Percentiles rank a stretch among this genome's conserved stretches.
Evolutionary conservation across 1,140 invertebrate species (phyloP).

Genomic region (Drosophila saltans): DNA sequence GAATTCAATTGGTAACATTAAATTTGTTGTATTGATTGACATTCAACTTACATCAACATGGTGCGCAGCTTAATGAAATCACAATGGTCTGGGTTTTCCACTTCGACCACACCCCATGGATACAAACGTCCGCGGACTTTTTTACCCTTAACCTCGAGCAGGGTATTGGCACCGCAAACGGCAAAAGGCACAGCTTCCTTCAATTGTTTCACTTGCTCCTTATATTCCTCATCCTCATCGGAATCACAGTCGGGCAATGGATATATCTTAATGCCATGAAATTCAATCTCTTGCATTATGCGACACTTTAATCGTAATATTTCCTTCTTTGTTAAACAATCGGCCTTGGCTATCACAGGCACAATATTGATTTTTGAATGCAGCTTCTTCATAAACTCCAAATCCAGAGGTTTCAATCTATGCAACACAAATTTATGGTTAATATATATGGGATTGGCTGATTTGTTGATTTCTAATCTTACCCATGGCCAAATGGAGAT

Average conservation of each 20-base stretch:
- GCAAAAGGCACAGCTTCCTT: conserved; percentile 98
- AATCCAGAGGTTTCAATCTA: conserved; percentile 93
- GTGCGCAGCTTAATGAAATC: conserved; percentile 99
- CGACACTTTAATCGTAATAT: conserved; percentile 94
- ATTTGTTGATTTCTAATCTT: conserved; percentile 51
- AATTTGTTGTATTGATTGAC: not conserved
- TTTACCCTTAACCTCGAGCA: conserved; percentile 94
- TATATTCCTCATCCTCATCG: conserved; percentile 97
- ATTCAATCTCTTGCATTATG: conserved; percentile 92
- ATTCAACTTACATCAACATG: conserved; percentile 93
- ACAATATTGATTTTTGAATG: conserved; percentile 99
- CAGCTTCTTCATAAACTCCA: conserved; percentile 99
- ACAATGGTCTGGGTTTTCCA: conserved; percentile 99
- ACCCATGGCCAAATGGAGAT: conserved; percentile 98
- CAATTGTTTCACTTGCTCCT: conserved; percentile 95
- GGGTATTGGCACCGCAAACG: conserved; percentile 97
- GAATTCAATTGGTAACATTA: not conserved
- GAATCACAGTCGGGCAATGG: conserved; percentile 98
- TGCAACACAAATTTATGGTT: not conserved
- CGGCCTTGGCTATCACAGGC: conserved; percentile 99
- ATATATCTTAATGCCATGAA: conserved; percentile 95
- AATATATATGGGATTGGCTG: not conserved
- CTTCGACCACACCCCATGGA: conserved; percentile 99
- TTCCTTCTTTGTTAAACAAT: conserved; percentile 98
- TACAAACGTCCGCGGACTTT: conserved; percentile 96